Evolutionary conservation across 2,113 vertebrate genomes (phyloP), one percentile per base, ranked within the genome.

Genomic region (Nycticebus coucang): DNA sequence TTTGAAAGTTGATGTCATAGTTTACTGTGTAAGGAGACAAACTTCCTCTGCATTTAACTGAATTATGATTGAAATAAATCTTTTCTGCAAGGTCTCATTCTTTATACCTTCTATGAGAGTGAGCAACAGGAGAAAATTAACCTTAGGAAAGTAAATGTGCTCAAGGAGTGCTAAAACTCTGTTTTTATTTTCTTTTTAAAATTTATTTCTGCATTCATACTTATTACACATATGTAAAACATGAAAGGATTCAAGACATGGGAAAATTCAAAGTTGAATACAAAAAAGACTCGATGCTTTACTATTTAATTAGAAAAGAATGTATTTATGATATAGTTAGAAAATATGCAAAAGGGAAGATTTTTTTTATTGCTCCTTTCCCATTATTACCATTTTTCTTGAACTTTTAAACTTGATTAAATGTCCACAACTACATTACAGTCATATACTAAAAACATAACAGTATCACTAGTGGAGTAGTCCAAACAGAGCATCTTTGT

Each of bases 1-100:
- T 87, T 94, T 94, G 79, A 94, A 96, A 72, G 66, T 71, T 82
- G 68, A 78, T 83, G 60, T 86, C 60, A 79, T 78, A 94, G n/a
- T 84, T 83, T 64, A 87, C 71, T 50, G 8, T 69, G 1, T 33
- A 45, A 79, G 57, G 26, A 88, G 57, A 62, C 30, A 93, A 24
- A 69, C 15, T 90, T 85, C 81, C 30, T 80, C 50, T 94, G 4
- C 2, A 17, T 50, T 80, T 84, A 87, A 81, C 45, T 82, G 17
- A 88, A 90, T 77, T 91, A 86, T 19, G 1, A 77, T 81, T 18
- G 69, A 93, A 92, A 84, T 64, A 59, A 72, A 77, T 53, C 12
- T 85, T n/a, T 88, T 57, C 57, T 35, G 45, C 12, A 88, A 68
- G 41, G 72, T 85, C 4, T 79, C 41, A 80, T 96, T 79, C 18